Percentiles rank a stretch among this genome's conserved stretches.
Conservation (phyloP, 2,797 vertebrate genomes). For the Notamacropus eugenii region DNA sequence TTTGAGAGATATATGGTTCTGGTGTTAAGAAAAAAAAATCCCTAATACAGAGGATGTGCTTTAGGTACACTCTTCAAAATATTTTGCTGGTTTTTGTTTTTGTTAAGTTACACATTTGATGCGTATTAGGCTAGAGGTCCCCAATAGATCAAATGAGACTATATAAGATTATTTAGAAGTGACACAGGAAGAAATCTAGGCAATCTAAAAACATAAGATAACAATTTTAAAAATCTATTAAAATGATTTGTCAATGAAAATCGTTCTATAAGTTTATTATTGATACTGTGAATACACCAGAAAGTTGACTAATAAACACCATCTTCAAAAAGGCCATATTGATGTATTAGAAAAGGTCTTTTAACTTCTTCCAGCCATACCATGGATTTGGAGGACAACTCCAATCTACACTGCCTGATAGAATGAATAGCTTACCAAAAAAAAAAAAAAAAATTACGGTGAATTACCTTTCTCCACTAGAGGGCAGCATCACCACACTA, state of each 20-base stretch:
- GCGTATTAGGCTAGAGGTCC: background rate
- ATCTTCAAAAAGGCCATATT: background rate
- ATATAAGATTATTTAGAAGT: background rate
- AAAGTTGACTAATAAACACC: background rate
- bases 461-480: conserved; percentile 75
- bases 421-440: background rate
- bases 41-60: background rate
- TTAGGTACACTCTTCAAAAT: background rate
- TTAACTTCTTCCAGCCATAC: conserved; percentile 29
- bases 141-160: background rate
- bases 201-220: background rate
- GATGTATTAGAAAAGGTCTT: background rate
- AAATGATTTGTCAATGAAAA: background rate
- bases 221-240: background rate
- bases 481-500: conserved; percentile 81
- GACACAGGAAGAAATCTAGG: background rate
- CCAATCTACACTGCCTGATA: conserved; percentile 26
- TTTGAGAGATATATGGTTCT: background rate
- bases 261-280: background rate
- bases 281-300: background rate
- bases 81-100: background rate
- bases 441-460: background rate
- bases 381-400: conserved; percentile 5
- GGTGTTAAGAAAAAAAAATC: background rate
- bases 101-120: background rate